These are phyloP conservation scores for Ceriagrion tenellum DNA, from an alignment of 2,888 invertebrate genomes.

Conservation along the genomic window DNA sequence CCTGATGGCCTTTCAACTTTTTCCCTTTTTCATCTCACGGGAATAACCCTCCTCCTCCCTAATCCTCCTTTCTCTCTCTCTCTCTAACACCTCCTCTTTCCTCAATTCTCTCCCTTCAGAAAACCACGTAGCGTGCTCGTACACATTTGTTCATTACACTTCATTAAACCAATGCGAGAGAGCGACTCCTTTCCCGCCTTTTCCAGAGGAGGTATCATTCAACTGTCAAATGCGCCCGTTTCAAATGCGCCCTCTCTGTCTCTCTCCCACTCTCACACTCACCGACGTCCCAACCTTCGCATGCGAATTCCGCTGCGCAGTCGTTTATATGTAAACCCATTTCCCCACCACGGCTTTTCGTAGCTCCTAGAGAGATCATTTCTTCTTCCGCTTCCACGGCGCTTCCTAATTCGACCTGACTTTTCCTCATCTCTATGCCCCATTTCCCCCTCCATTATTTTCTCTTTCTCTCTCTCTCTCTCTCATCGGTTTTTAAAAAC, in stretches of 20 bases:
- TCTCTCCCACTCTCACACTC: too few species aligned
- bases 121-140: not conserved
- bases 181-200: not conserved
- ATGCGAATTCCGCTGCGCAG: not conserved
- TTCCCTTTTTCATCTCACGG: not conserved
- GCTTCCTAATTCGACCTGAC: not conserved
- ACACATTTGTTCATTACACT: constrained; percentile 56
- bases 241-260: not conserved
- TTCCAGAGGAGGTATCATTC: constrained; percentile 1
- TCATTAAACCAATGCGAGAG: constrained; percentile 47
- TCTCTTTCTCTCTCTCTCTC: not conserved
- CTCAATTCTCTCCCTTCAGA: not conserved
- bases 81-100: not conserved
- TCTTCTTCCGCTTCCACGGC: not conserved
- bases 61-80: not conserved
- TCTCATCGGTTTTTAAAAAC: not conserved
- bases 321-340: not conserved
- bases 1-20: not conserved
- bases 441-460: not conserved
- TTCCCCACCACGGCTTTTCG: not conserved
- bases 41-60: not conserved
- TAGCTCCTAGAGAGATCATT: not conserved
- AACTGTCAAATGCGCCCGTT: not conserved
- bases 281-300: not conserved
- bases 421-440: not conserved